Base-by-base conservation (phyloP, 1,140 invertebrate genomes). In the Drosophila ficusphila region DNA sequence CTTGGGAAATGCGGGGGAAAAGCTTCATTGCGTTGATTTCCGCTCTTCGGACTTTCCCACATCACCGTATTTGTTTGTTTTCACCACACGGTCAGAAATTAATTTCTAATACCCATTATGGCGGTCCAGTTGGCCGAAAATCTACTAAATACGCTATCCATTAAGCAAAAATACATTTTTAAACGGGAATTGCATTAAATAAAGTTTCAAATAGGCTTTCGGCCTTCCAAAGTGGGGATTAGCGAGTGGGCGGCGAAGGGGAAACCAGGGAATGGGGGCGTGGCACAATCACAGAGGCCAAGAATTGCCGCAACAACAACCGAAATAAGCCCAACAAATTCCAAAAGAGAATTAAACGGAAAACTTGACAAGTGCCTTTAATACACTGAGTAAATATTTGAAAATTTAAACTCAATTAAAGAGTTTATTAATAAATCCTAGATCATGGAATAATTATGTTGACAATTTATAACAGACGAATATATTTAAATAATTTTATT, bases 131-230 rank as follows among this genome's bases (percentile, higher is more conserved):
- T 64, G 34, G 12, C 18, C 16, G 21, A 39, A 34, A 36, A 67
- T 81, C 73, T 41, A 46, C 57, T 67, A 77, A 82, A 81, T 76
- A 44, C 56, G 73, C 56, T 49, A 69, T 79, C 76, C 61, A 79
- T 85, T 85, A 83, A 83, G 79, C 61, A 65, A 79, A 68, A 52
- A 34, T 36, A 41, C 25, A 70, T 71, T 57, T 79, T 53, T 14
- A 46, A 79, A 46, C 16, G 47, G 16, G 52, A 68, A 79, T 72
- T 60, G 65, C 71, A 79, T 85, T 86, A 79, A 85, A 76, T 79
- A 86, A 86, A 76, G 73, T 81, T 72, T 65, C 64, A 86, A 85
- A 86, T 79, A 61, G 81, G 76, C 76, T 85, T 72, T 53, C 68
- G 60, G 47, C 53, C 46, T 52, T 47, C 29, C 72, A 69, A 71